Conservation (phyloP, 2,113 vertebrate species). For the Hippocampus guttulatus region DNA sequence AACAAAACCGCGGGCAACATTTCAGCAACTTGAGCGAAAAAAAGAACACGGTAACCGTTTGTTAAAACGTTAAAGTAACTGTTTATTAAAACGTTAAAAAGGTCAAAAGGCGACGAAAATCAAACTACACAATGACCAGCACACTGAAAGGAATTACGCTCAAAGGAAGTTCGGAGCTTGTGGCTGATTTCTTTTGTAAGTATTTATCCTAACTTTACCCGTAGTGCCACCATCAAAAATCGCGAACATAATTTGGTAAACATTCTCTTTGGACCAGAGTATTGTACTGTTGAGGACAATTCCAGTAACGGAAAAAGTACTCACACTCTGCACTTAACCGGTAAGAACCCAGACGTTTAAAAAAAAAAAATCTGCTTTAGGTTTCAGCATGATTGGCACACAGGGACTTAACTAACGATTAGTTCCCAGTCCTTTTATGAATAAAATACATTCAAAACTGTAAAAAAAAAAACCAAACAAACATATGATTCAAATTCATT, state of each 20-base stretch:
- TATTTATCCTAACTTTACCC: neutral
- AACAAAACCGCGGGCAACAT: slow-evolving; percentile 63
- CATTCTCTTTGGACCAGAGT: neutral
- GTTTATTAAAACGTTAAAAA: neutral
- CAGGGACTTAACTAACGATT: no score
- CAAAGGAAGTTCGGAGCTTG: slow-evolving; percentile 86
- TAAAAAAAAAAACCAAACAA: no score
- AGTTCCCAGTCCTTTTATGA: no score
- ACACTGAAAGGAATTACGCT: slow-evolving; percentile 82
- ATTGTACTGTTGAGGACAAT: neutral
- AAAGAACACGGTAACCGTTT: neutral
- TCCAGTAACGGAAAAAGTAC: neutral
- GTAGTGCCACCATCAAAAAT: neutral
- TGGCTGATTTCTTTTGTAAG: slow-evolving; percentile 95
- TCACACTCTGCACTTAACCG: neutral
- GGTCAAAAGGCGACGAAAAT: neutral
- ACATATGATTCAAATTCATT: no score
- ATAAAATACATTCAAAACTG: no score
- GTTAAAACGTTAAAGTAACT: neutral
- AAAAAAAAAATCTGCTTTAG: no score
- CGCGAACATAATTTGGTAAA: neutral
- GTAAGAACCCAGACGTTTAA: no score
- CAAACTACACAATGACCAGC: slow-evolving; percentile 62
- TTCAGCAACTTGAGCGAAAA: neutral
- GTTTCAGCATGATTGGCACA: no score